phyloP scores from a whole-genome alignment of 2,888 invertebrate genomes.

The Timandra comae region DNA sequence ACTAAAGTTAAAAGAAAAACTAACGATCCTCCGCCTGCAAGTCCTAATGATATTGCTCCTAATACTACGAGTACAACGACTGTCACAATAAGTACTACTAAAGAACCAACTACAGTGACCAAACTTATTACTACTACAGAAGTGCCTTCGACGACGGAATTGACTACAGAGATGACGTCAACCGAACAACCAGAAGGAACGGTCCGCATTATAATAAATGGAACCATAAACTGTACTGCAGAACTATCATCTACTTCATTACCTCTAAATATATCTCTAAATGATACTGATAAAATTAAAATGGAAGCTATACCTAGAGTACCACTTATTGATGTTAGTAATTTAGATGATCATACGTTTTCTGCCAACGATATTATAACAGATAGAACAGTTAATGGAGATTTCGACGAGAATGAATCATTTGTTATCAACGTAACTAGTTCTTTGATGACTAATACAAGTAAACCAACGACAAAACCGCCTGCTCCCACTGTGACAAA shows the following conservation, averaged over 20 bases:
- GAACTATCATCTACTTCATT: constrained; percentile 60
- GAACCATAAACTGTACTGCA: constrained; percentile 66
- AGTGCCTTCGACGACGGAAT: constrained; percentile 15
- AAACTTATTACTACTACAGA: constrained; percentile 1
- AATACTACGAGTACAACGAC: too few relatives aligned
- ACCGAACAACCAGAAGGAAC: constrained; percentile 55
- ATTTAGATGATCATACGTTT: constrained; percentile 48
- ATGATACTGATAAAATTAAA: constrained; percentile 39
- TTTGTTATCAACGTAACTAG: constrained; percentile 77
- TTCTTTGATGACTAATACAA: constrained; percentile 63
- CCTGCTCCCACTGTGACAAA: constrained; percentile 30
- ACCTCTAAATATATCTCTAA: constrained; percentile 41
- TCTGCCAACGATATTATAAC: constrained; percentile 62
- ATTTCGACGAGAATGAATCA: constrained; percentile 68
- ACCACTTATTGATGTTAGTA: constrained; percentile 38
- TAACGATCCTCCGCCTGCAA: constrained; percentile 31
- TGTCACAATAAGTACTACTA: too few relatives aligned
- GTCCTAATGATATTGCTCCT: constrained; percentile 15
- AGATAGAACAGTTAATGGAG: constrained; percentile 43
- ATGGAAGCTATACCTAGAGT: constrained; percentile 41
- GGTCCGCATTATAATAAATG: constrained; percentile 58
- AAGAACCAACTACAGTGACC: constrained; percentile 16
- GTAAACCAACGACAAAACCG: constrained; percentile 31
- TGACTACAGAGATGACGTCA: constrained; percentile 24
- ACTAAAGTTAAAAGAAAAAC: constrained; percentile 59